A percentile compares a stretch with the other conserved stretches of the same genome.
Conservation (phyloP, 1,140 invertebrate genomes). For the Tetramorium simillimum region DNA sequence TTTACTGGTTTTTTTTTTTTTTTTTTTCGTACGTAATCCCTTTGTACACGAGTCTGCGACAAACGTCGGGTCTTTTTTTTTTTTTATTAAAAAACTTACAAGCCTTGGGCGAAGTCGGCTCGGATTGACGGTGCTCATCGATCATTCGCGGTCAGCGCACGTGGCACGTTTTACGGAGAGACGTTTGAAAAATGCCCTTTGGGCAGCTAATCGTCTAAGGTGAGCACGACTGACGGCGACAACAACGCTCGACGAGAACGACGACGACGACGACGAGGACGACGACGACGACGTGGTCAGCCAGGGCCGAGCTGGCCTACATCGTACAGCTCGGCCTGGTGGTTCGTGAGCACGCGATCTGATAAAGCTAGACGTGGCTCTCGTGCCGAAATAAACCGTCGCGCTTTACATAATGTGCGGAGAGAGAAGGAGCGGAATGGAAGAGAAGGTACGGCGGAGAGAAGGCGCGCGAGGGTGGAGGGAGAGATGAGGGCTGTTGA, state of each 20-base stretch:
- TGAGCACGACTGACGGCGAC: slow-evolving; percentile 57
- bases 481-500: slow-evolving; percentile 28
- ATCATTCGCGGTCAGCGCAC: slow-evolving; percentile 59
- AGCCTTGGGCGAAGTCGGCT: neutral
- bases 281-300: slow-evolving; percentile 51
- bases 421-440: slow-evolving; percentile 39
- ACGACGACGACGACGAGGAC: slow-evolving; percentile 38
- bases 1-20: too few species aligned
- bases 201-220: slow-evolving; percentile 64
- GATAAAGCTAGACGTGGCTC: slow-evolving; percentile 80
- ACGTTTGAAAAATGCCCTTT: slow-evolving; percentile 70
- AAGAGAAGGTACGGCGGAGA: slow-evolving; percentile 3
- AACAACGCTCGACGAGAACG: slow-evolving; percentile 33
- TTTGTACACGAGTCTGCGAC: neutral
- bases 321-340: slow-evolving; percentile 74
- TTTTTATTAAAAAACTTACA: neutral
- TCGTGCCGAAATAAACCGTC: slow-evolving; percentile 84
- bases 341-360: slow-evolving; percentile 81
- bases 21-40: neutral
- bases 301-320: slow-evolving; percentile 77
- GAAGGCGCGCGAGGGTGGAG: slow-evolving; percentile 21
- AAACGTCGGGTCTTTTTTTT: neutral
- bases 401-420: slow-evolving; percentile 83
- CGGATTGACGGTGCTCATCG: slow-evolving; percentile 58
- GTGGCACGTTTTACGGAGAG: slow-evolving; percentile 19